These are phyloP conservation scores for Pseudococcus viburni DNA, from an alignment of 2,888 invertebrate species.

Conservation along the genomic window DNA sequence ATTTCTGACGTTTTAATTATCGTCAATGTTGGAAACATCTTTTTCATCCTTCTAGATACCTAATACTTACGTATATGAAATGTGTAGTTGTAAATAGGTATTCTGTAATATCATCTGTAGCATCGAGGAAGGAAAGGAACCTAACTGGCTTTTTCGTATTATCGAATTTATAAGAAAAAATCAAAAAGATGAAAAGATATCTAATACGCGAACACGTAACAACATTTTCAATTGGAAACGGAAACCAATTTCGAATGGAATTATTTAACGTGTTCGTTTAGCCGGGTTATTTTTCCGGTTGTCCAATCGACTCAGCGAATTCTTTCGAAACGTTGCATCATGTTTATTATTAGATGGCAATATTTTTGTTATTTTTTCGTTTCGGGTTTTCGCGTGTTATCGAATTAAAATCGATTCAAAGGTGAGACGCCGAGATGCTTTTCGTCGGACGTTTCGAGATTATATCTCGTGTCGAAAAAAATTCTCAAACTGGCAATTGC, in stretches of 20 bases:
- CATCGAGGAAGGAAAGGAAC: background rate
- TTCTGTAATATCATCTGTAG: background rate
- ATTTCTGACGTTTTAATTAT: slow-evolving; percentile 27
- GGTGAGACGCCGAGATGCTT: background rate
- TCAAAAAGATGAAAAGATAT: too few relatives aligned
- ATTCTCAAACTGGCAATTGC: background rate
- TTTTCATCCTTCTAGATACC: too few relatives aligned
- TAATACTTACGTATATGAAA: too few relatives aligned
- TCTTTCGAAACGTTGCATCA: background rate
- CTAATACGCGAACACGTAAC: background rate
- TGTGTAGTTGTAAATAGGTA: too few relatives aligned
- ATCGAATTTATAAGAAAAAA: background rate
- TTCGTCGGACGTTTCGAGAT: background rate
- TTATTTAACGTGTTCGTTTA: background rate
- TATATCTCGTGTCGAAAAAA: background rate
- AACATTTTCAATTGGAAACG: background rate
- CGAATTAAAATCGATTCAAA: background rate
- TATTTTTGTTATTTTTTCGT: background rate
- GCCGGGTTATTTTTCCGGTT: background rate
- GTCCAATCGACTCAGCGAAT: background rate
- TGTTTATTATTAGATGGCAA: background rate
- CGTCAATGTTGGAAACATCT: background rate
- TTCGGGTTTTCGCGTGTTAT: background rate
- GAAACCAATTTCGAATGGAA: slow-evolving; percentile 1
- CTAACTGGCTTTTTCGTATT: background rate